These are phyloP conservation scores for Vidua macroura DNA, from an alignment of 2,113 vertebrate genomes.

Conservation along the genomic window DNA sequence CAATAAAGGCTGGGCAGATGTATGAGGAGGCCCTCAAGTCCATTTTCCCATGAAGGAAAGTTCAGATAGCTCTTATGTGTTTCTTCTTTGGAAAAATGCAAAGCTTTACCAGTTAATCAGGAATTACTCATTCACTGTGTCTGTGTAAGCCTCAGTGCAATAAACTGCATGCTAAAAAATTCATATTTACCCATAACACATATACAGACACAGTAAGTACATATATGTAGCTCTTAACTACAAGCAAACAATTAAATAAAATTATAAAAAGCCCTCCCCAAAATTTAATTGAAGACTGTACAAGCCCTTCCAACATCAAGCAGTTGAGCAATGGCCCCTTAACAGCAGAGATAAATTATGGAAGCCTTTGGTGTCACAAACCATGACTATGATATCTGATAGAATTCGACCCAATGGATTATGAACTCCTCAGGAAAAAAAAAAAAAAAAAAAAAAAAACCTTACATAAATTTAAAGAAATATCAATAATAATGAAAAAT, in stretches of 20 bases:
- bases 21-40: neutral
- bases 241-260: neutral
- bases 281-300: neutral
- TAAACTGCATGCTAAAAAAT: neutral
- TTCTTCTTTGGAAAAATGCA: neutral
- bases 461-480: neutral
- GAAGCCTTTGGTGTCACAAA: neutral
- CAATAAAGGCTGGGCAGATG: neutral
- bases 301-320: neutral
- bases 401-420: neutral
- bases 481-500: slow-evolving; percentile 6
- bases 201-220: neutral
- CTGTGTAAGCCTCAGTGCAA: neutral
- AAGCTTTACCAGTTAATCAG: neutral
- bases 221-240: neutral
- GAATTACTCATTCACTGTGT: neutral
- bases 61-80: neutral
- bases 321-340: neutral
- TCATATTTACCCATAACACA: neutral
- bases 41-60: neutral
- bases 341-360: neutral
- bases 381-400: neutral
- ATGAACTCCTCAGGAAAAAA: neutral
- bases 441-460: neutral
- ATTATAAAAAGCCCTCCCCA: neutral